These are phyloP conservation scores for Nibea albiflora DNA, from an alignment of 2,113 vertebrate species.

Conservation along the genomic window DNA sequence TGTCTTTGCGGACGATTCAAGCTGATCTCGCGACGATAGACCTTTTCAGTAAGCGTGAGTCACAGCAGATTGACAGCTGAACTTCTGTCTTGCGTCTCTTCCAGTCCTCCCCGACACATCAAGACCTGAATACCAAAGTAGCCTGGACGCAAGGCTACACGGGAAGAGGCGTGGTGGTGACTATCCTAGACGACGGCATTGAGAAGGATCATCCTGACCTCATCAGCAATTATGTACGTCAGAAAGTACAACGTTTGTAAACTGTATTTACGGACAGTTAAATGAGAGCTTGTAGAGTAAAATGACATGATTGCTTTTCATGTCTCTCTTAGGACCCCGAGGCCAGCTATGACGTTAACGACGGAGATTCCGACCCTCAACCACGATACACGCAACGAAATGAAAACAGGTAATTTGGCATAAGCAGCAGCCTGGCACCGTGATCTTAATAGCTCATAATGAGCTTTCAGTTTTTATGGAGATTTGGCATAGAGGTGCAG, in stretches of 20 bases:
- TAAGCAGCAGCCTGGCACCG: constrained; percentile 6
- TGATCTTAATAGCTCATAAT: constrained; percentile 3
- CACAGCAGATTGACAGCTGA: constrained; percentile 49
- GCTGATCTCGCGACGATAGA: neutral
- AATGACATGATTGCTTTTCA: neutral
- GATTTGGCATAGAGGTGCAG: neutral
- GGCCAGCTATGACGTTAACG: constrained; percentile 97
- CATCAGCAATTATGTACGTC: constrained; percentile 94
- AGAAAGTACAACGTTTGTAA: neutral
- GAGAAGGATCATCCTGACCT: constrained; percentile 98
- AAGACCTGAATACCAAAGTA: constrained; percentile 90
- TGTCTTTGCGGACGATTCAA: constrained; percentile 10
- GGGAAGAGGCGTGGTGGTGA: constrained; percentile 93
- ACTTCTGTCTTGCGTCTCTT: constrained; percentile 52
- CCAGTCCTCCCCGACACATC: constrained; percentile 79
- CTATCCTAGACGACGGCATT: constrained; percentile 97
- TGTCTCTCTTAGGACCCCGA: constrained; percentile 88
- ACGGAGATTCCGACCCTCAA: constrained; percentile 95
- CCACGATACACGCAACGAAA: constrained; percentile 98
- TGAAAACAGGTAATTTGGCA: constrained; percentile 90
- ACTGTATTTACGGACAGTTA: neutral
- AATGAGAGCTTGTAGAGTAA: neutral
- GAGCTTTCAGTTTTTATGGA: constrained; percentile 14
- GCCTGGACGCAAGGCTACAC: constrained; percentile 97
- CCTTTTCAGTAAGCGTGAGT: constrained; percentile 37